Base-by-base conservation (phyloP, 2,888 invertebrate species). In the Eupithecia subfuscata region DNA sequence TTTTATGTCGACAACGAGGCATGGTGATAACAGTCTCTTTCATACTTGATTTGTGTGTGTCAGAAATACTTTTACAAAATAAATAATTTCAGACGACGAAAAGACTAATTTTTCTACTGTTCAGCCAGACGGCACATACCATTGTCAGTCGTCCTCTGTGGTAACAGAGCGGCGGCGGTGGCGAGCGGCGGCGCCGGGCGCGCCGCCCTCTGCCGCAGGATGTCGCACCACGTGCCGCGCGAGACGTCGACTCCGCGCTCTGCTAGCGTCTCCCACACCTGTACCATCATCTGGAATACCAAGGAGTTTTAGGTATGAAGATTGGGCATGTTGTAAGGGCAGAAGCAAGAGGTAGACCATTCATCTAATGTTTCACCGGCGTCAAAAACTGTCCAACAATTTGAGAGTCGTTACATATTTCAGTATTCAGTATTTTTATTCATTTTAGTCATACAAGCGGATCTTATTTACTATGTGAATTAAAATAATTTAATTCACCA, bases 211-310 rank as follows among this genome's bases (percentile, higher is more conserved):
- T 96, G 96, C 65, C 96, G 95, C 64, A 96, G 92, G 48, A 98
- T 96, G 79, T 97, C 97, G 60, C 96, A 90, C 97, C 97, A 98
- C 72, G 95, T 91, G 81, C 93, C 94, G 60, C 89, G 90, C n/a
- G 92, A 88, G 9, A 77, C 79, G 52, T 69, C 74, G 4, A 71
- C 77, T 18, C 96, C 92, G 30, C 91, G 88, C 74, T 95, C 90
- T 71, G 96, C 96, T 30, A 97, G 95, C 60, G 96, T 95, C 86
- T 97, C 97, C 96, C 97, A 97, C 82, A 98, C 96, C 78, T 96
- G 95, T 76, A 96, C 96, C 92, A 98, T 95, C 85, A 98, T 97
- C 97, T 97, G 85, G 22, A 60, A 25, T 45, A 1, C 4, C 16
- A 14, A 45, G 45, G 1, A 45, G 45, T 45, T 45, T 45, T 18